phyloP scores from a whole-genome alignment of 2,797 vertebrate species.

The Channallabes apus region DNA sequence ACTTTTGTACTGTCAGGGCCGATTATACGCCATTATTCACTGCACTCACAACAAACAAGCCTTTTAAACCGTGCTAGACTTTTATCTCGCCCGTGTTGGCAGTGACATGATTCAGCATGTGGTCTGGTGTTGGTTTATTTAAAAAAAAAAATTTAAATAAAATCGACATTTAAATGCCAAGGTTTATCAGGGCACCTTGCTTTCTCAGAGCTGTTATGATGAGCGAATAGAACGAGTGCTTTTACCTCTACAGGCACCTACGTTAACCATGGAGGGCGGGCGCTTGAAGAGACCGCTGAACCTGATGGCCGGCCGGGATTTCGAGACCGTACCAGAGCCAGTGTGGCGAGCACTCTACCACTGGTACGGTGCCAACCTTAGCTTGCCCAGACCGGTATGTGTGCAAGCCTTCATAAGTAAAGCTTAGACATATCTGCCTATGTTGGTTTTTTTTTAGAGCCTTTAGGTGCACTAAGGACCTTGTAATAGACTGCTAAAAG shows the following conservation, averaged over 20 bases:
- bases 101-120: constrained; percentile 19
- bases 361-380: constrained; percentile 97
- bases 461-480: neutral
- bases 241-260: constrained; percentile 81
- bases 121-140: neutral
- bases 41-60: constrained; percentile 28
- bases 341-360: constrained; percentile 98
- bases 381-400: constrained; percentile 94
- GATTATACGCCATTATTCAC: constrained; percentile 33
- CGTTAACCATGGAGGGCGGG: constrained; percentile 93
- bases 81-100: neutral
- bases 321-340: constrained; percentile 93
- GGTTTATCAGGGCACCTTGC: neutral
- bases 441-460: neutral
- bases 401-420: constrained; percentile 15
- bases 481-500: neutral
- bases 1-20: constrained; percentile 5
- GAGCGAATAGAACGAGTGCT: neutral
- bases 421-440: neutral
- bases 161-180: neutral
- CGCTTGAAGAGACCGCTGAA: constrained; percentile 84
- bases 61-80: constrained; percentile 13
- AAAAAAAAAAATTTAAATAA: neutral
- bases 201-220: neutral
- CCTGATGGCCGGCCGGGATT: constrained; percentile 81